phyloP scores from a whole-genome alignment of 2,113 vertebrate genomes.

The Fukomys damarensis region DNA sequence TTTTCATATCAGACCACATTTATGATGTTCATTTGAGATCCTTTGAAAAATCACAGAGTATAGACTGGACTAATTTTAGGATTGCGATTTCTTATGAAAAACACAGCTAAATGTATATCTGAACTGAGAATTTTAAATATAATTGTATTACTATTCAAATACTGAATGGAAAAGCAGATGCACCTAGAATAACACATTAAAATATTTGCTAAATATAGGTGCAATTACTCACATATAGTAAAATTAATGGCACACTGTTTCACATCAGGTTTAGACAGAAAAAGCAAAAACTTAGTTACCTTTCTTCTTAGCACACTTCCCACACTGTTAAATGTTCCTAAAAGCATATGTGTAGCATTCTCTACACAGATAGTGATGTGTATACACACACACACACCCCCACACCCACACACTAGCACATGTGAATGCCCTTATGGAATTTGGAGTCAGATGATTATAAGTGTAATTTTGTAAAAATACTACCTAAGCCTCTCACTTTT shows the following conservation, averaged over 20 bases:
- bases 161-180: background rate
- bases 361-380: background rate
- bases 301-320: background rate
- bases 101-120: background rate
- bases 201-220: background rate
- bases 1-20: background rate
- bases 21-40: background rate
- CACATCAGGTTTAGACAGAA: background rate
- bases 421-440: background rate
- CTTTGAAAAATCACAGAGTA: background rate
- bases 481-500: background rate
- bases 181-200: background rate
- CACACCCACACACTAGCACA: accelerated
- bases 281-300: background rate
- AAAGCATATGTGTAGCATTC: background rate
- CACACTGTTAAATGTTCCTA: background rate
- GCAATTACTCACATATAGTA: background rate
- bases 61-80: background rate
- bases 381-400: accelerated
- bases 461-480: background rate
- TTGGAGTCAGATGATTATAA: background rate
- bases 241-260: background rate
- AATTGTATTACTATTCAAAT: background rate
- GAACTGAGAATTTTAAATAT: background rate
- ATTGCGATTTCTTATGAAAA: background rate